Evolutionary conservation across 2,113 vertebrate species (phyloP), one percentile per base, ranked within the genome.

Genomic region (Lynx canadensis): DNA sequence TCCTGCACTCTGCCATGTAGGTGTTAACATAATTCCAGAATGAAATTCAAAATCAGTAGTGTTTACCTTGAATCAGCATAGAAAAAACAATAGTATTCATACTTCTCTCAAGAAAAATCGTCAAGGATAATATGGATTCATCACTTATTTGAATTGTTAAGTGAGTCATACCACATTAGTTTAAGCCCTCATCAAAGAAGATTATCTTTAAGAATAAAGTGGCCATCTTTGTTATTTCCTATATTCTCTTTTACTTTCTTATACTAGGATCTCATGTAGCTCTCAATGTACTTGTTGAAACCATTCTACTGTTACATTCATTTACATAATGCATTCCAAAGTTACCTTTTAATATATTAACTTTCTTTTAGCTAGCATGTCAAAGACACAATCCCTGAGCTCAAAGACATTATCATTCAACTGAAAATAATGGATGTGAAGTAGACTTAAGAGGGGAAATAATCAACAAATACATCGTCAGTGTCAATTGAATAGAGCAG

Each of bases 341-440:
- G 27, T 71, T n/a, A 92, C 50, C 63, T 50, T 66, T 96, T 65
- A 90, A 27, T n/a, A 31, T 96, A 85, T 89, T 95, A 78, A n/a
- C 5, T 79, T 87, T 10, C 1, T 85, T 68, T 83, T 33, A 10
- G 18, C 2, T 74, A 18, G 10, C 9, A n/a, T 89, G 81, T 66
- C 41, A 94, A 50, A 63, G 11, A 33, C 7, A 27, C 23, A 90
- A 19, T 50, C 7, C 2, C 29, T 63, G 3, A 38, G 68, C 25
- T 65, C 18, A 91, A 88, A 41, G 5, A 50, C 21, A 1, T 68
- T 79, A 63, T 68, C 23, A 79, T 33, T 31, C 90, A 91, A 74
- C 7, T 65, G 45, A 84, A 93, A 60, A 52, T 50, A 84, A 18
- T 55, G 25, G 11, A 57, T 81, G 7, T 92, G 31, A 85, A 91